These are phyloP conservation scores for Pseudonaja textilis DNA, from an alignment of 2,113 vertebrate genomes.

Conservation along the genomic window DNA sequence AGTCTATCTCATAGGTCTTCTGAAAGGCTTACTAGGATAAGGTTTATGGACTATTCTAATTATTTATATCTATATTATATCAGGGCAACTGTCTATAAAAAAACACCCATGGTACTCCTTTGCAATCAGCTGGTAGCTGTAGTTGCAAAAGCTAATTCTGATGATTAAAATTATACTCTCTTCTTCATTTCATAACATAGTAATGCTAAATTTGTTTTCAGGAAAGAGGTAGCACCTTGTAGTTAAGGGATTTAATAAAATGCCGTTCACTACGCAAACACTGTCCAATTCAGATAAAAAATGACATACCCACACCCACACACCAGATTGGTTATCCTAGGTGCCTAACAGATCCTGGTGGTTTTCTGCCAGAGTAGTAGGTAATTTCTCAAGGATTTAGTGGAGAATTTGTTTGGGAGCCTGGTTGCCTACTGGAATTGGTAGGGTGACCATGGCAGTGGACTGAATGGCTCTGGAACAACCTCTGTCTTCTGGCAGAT, in stretches of 20 bases:
- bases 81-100: background rate
- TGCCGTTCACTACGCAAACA: background rate
- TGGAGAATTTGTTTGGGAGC: background rate
- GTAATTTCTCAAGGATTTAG: background rate
- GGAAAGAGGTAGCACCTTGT: background rate
- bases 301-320: background rate
- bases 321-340: background rate
- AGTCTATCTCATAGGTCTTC: background rate
- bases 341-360: background rate
- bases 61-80: background rate
- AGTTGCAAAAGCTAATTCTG: background rate
- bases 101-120: background rate
- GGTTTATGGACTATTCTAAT: background rate
- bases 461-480: background rate
- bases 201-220: conserved; percentile 2
- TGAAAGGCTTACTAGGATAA: background rate
- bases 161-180: background rate
- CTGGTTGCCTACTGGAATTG: background rate
- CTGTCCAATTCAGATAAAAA: background rate
- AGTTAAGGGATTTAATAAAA: background rate
- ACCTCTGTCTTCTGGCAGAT: background rate
- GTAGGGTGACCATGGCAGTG: background rate
- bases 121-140: background rate
- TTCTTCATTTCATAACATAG: background rate
- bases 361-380: background rate